These are phyloP conservation scores for Etheostoma cragini DNA, from an alignment of 2,113 vertebrate genomes.

Conservation along the genomic window DNA sequence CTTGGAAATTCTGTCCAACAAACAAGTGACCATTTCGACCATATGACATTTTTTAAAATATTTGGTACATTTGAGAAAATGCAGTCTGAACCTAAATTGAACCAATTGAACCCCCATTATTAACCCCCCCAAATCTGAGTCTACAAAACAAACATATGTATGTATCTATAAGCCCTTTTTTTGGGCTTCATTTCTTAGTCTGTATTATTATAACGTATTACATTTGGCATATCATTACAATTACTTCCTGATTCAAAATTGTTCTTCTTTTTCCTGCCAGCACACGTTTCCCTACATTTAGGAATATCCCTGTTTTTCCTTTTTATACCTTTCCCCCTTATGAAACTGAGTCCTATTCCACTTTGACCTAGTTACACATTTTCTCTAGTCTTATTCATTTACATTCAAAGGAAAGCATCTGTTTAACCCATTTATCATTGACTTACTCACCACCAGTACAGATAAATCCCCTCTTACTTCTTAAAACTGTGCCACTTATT, in stretches of 20 bases:
- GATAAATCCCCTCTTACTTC: constrained; percentile 73
- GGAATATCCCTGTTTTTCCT: constrained; percentile 13
- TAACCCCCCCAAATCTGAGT: too few relatives aligned
- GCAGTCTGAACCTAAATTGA: too few relatives aligned
- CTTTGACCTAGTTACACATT: constrained; percentile 67
- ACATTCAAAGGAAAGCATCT: constrained; percentile 68
- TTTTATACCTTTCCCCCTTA: constrained; percentile 2
- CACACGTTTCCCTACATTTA: not conserved
- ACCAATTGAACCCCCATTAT: too few relatives aligned
- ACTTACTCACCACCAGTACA: constrained; percentile 43
- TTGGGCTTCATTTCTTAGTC: not conserved
- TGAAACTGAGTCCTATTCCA: constrained; percentile 37
- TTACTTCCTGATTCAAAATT: not conserved
- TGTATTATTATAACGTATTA: not conserved
- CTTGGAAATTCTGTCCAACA: too few relatives aligned
- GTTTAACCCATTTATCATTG: constrained; percentile 76
- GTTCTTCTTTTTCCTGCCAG: not conserved
- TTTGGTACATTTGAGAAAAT: too few relatives aligned
- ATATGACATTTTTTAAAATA: too few relatives aligned
- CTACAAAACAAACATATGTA: too few relatives aligned
- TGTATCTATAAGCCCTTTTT: not conserved
- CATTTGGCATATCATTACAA: constrained; percentile 1
- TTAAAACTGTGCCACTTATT: constrained; percentile 76
- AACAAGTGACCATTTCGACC: too few relatives aligned
- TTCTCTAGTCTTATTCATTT: constrained; percentile 57